These are phyloP conservation scores for Callipepla squamata DNA, from an alignment of 2,113 vertebrate species.

Conservation along the genomic window DNA sequence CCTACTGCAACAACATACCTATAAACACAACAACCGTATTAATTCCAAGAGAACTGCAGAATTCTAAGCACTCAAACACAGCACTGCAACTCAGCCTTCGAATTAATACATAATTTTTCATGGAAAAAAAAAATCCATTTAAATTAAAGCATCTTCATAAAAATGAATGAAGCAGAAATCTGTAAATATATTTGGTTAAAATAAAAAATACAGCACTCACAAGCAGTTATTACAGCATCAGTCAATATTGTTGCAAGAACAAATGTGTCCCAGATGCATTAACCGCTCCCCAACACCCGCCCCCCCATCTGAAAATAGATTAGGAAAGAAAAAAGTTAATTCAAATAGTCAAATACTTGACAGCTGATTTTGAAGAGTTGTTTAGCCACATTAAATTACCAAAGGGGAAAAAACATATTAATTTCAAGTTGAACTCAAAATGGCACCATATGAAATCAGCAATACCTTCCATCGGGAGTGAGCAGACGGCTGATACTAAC, in stretches of 20 bases:
- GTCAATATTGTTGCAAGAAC: not conserved
- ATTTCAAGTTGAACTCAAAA: not conserved
- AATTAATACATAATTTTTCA: not conserved
- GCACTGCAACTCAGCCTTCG: not conserved
- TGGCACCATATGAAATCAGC: not conserved
- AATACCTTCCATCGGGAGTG: conserved; percentile 82
- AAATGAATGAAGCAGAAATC: not conserved
- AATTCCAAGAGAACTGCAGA: not conserved
- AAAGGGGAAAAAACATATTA: not conserved
- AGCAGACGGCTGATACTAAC: conserved; percentile 83
- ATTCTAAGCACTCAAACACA: not conserved
- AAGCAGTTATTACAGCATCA: not conserved
- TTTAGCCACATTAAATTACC: not conserved
- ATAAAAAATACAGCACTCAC: not conserved
- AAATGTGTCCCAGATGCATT: not conserved
- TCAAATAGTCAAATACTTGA: not conserved
- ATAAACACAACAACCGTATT: not conserved
- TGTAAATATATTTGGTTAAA: not conserved
- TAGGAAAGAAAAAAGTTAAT: not conserved
- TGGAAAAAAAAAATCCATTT: not conserved
- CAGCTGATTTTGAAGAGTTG: not conserved
- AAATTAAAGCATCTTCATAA: not conserved
- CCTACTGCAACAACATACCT: conserved; percentile 91
- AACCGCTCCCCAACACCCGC: not conserved
- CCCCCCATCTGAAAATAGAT: not conserved